Evolutionary conservation across 1,140 invertebrate species (phyloP).

Genomic region (Drosophila persimilis): DNA sequence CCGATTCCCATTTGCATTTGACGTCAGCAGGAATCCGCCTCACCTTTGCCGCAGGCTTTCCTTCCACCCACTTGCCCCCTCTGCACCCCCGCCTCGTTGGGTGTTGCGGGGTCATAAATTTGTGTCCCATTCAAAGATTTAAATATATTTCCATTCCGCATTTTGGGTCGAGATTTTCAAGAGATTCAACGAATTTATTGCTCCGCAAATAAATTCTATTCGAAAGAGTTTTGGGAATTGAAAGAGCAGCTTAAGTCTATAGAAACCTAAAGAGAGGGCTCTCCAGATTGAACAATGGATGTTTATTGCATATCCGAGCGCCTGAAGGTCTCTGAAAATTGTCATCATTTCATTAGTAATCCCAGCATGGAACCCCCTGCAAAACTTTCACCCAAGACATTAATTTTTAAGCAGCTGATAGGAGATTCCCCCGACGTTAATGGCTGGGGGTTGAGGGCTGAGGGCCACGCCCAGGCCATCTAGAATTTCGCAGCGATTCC

Average conservation of each 20-base stretch:
- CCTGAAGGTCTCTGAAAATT: not conserved
- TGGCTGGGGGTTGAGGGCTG: constrained; percentile 3
- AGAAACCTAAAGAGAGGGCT: constrained; percentile 12
- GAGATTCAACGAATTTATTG: constrained; percentile 56
- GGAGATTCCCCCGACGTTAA: constrained; percentile 12
- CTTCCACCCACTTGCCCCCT: not conserved
- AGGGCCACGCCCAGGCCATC: constrained; percentile 37
- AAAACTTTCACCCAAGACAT: constrained; percentile 31
- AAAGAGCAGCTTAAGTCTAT: constrained; percentile 28
- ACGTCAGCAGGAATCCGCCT: constrained; percentile 36
- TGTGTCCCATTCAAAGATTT: constrained; percentile 58
- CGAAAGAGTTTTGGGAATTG: constrained; percentile 47
- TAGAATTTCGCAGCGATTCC: constrained; percentile 37
- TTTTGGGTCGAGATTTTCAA: constrained; percentile 42
- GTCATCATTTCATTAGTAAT: constrained; percentile 2
- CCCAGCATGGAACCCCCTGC: not conserved
- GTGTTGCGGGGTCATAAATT: constrained; percentile 55
- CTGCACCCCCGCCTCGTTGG: not conserved
- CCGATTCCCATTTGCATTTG: constrained; percentile 60
- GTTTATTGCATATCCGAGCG: not conserved
- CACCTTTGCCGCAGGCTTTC: constrained; percentile 18
- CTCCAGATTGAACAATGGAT: constrained; percentile 7
- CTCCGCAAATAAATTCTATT: constrained; percentile 58
- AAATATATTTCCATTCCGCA: constrained; percentile 65
- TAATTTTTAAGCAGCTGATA: constrained; percentile 43